Base-by-base conservation (phyloP, 1,140 invertebrate species). In the Dreissena polymorpha region DNA sequence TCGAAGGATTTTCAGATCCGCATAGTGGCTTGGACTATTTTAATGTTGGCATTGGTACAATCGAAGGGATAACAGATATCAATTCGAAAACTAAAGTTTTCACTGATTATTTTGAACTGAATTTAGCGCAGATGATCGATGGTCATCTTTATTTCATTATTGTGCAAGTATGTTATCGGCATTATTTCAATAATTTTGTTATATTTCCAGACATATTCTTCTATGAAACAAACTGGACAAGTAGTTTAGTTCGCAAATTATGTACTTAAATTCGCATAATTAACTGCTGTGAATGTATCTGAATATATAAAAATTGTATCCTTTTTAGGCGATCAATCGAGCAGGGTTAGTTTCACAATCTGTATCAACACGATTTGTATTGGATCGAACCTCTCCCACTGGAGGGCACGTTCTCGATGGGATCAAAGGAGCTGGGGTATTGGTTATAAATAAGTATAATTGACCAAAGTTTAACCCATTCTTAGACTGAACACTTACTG, bases 371-470 rank as follows among this genome's bases (percentile, higher is more conserved):
- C 27, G 53, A 16, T 29, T 77, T 8, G 70, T 72, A n/a, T n/a
- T 76, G 8, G 82, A 84, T 65, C 57, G 29, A 23, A 60, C 82
- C 18, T 68, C 74, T 60, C 82, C 82, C 13, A 64, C 23, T 0
- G 67, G 67, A 53, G 82, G 82, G 12, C 23, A 51, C 23, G 74
- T 84, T 25, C 13, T 71, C 6, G 74, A 70, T 50, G 82, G 82
- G 49, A 49, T 16, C 14, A n/a, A 12, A 10, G 12, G 25, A 68
- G 39, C 39, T 39, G 39, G 39, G 39, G 39, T 39, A 39, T 5
- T 2, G 2, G 39, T 39, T 39, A 39, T 39, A 5, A 5, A 39
- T 39, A 5, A 39, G 39, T 39, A 39, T 39, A 39, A 39, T 5
- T 2, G 8, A 39, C 39, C n/a, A n/a, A n/a, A n/a, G n/a, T n/a